Evolutionary conservation across 2,113 vertebrate genomes (phyloP).

Genomic region (Dryoscopus gambensis): DNA sequence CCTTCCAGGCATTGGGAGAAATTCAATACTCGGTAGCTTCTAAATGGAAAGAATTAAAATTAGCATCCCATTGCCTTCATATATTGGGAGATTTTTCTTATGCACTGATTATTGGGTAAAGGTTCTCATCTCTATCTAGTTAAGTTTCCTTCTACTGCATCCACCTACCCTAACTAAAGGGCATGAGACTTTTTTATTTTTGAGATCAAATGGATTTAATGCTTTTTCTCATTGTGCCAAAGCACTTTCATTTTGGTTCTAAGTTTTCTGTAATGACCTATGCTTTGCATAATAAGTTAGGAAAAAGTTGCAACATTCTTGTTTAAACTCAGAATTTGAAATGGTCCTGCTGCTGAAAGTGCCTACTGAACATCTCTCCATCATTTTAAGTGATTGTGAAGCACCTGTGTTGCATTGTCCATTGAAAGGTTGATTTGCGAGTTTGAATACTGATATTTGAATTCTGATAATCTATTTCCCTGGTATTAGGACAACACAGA

Average conservation of each 20-base stretch:
- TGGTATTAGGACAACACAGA: neutral
- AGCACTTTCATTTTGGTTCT: neutral
- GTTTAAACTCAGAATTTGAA: neutral
- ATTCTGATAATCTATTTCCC: neutral
- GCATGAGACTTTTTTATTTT: neutral
- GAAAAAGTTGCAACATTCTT: neutral
- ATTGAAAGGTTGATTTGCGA: neutral
- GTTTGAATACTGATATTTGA: neutral
- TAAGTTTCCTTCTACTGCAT: neutral
- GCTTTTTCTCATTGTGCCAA: neutral
- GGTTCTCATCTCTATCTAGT: neutral
- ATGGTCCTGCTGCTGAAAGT: neutral
- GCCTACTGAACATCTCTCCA: neutral
- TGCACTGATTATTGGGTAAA: constrained; percentile 3
- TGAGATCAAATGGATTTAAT: neutral
- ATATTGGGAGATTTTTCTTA: neutral
- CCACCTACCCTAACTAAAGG: neutral
- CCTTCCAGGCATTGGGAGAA: constrained; percentile 29
- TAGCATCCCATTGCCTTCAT: neutral
- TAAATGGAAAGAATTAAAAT: constrained; percentile 43
- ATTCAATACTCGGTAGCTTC: neutral
- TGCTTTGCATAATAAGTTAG: neutral
- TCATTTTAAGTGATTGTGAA: neutral
- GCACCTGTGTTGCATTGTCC: neutral
- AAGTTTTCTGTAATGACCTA: neutral